Conservation (phyloP, 2,113 vertebrate genomes). For the Thymallus thymallus region DNA sequence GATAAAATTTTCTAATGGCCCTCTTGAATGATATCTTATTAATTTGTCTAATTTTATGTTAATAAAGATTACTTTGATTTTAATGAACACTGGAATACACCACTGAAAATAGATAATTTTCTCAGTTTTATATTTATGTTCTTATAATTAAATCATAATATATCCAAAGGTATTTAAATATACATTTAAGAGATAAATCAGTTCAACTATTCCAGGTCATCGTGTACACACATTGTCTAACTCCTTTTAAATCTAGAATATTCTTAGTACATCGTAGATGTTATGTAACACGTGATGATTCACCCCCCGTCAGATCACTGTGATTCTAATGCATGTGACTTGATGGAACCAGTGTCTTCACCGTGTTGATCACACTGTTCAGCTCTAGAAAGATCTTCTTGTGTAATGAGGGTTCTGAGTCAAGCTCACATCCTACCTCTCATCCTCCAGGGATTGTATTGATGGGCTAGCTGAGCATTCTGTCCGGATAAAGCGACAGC, state of each 20-base stretch:
- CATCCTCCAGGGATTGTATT: slow-evolving; percentile 44
- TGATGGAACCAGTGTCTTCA: slow-evolving; percentile 22
- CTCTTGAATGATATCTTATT: background rate
- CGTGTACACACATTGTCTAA: background rate
- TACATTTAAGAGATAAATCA: background rate
- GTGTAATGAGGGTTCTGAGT: slow-evolving; percentile 44
- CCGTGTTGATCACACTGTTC: slow-evolving; percentile 27
- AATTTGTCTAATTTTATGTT: background rate
- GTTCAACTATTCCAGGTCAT: background rate
- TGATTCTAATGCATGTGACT: slow-evolving; percentile 47
- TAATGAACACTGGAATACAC: too few relatives aligned
- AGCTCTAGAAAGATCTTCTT: slow-evolving; percentile 34
- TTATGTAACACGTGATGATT: slow-evolving; percentile 45
- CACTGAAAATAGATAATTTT: too few relatives aligned
- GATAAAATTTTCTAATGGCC: background rate
- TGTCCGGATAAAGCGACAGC: slow-evolving; percentile 58
- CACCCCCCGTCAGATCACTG: slow-evolving; percentile 18
- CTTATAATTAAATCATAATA: background rate
- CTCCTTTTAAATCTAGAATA: slow-evolving; percentile 2
- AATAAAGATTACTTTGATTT: background rate
- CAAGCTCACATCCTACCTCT: slow-evolving; percentile 49
- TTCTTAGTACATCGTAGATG: slow-evolving; percentile 21
- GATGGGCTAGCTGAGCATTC: slow-evolving; percentile 52
- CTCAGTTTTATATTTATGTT: background rate
- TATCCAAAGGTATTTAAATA: slow-evolving; percentile 5